These are phyloP conservation scores for Desmophyllum pertusum DNA, from an alignment of 92 coral and sea anemone species.

Conservation along the genomic window DNA sequence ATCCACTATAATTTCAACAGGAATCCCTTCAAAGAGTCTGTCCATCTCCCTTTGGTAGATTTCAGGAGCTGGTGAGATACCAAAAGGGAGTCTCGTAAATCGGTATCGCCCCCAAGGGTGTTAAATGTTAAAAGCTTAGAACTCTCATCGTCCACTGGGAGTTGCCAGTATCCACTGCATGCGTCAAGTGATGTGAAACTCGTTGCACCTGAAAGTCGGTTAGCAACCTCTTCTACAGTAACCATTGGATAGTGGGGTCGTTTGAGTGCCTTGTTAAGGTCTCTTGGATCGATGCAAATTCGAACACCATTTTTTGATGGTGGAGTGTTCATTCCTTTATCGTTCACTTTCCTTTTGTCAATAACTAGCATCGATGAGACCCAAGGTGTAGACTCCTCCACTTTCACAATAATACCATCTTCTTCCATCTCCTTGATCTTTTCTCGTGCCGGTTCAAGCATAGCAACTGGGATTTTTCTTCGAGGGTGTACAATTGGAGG, in stretches of 20 bases:
- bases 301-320: constrained; percentile 26
- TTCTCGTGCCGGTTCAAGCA: constrained; percentile 39
- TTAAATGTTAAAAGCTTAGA: background rate
- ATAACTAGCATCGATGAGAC: constrained; percentile 47
- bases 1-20: constrained; percentile 40
- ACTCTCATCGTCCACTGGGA: background rate
- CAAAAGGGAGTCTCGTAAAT: background rate
- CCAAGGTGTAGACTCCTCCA: constrained; percentile 51
- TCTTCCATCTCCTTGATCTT: constrained; percentile 59
- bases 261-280: constrained; percentile 41
- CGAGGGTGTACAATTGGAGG: constrained; percentile 33
- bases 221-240: constrained; percentile 4
- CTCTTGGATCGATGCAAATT: constrained; percentile 42
- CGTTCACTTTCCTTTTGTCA: constrained; percentile 57
- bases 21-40: constrained; percentile 1
- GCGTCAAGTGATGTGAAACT: background rate
- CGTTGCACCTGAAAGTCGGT: background rate
- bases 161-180: background rate
- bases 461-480: constrained; percentile 28
- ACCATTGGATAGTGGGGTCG: constrained; percentile 36
- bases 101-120: background rate
- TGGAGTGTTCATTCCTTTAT: constrained; percentile 18
- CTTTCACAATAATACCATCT: constrained; percentile 61
- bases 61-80: background rate
- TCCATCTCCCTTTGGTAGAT: background rate